Percentiles rank a stretch among this genome's conserved stretches.
Conservation (phyloP, 2,113 vertebrate genomes). For the Mesitornis unicolor region DNA sequence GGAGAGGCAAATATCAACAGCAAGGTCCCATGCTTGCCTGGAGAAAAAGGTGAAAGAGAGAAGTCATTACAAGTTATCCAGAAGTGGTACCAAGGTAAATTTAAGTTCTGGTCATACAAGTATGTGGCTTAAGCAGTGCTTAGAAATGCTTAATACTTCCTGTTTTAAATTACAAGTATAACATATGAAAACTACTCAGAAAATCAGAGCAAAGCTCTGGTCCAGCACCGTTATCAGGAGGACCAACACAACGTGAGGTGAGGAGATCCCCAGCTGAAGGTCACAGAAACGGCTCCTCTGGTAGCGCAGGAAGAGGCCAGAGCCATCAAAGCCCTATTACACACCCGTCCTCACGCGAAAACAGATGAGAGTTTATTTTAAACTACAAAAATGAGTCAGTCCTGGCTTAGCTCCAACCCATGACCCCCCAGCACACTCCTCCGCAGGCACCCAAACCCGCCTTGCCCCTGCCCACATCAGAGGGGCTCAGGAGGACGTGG, state of each 20-base stretch:
- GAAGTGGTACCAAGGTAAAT: accelerated
- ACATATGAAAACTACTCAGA: neutral
- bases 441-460: too few species aligned
- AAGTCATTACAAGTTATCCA: neutral
- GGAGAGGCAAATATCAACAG: constrained; percentile 97
- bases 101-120: neutral
- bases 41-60: neutral
- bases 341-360: neutral
- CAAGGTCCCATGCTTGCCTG: constrained; percentile 98
- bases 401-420: neutral
- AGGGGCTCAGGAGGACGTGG: too few species aligned
- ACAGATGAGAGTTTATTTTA: neutral
- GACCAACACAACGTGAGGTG: neutral
- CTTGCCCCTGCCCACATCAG: too few species aligned
- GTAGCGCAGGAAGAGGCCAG: neutral
- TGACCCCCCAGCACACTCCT: neutral
- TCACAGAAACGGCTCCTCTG: neutral
- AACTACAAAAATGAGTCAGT: neutral
- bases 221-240: neutral
- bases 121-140: neutral
- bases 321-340: neutral
- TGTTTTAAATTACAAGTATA: neutral
- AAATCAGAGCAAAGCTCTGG: neutral
- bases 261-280: neutral
- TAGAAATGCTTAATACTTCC: neutral